These are phyloP conservation scores for Festucalex cinctus DNA, from an alignment of 2,113 vertebrate species.

Conservation along the genomic window DNA sequence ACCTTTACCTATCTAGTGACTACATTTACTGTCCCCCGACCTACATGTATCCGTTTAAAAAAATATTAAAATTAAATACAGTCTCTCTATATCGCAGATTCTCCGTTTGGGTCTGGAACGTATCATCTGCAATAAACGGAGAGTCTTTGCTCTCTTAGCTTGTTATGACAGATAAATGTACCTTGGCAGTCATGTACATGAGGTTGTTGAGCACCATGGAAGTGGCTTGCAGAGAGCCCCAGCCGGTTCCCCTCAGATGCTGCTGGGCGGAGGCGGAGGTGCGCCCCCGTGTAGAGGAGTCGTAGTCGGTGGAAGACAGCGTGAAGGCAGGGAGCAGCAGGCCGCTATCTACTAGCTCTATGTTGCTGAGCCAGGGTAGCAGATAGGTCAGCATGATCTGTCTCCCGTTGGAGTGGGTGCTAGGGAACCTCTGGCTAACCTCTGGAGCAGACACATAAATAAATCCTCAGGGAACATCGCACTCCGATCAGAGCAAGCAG, in stretches of 20 bases:
- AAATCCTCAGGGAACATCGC: slow-evolving; percentile 24
- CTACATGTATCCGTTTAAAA: background rate
- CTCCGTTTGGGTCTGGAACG: background rate
- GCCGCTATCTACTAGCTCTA: slow-evolving; percentile 89
- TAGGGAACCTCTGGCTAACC: slow-evolving; percentile 93
- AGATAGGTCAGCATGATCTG: slow-evolving; percentile 97
- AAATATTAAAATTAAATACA: background rate
- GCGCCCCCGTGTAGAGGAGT: slow-evolving; percentile 73
- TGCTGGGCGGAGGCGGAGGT: slow-evolving; percentile 63
- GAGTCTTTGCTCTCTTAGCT: background rate
- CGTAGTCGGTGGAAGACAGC: slow-evolving; percentile 82
- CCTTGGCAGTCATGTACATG: slow-evolving; percentile 99
- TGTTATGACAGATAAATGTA: slow-evolving; percentile 45
- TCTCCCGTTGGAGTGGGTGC: slow-evolving; percentile 90
- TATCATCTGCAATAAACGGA: background rate
- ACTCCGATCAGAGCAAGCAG: background rate
- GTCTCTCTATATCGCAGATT: background rate
- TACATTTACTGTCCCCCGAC: too few relatives aligned
- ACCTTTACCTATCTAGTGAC: background rate
- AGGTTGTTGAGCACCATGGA: slow-evolving; percentile 96
- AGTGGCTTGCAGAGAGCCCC: slow-evolving; percentile 93
- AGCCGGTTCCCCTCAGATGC: slow-evolving; percentile 84
- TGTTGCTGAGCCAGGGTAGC: slow-evolving; percentile 93
- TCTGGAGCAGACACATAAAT: slow-evolving; percentile 69
- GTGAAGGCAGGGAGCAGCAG: slow-evolving; percentile 84